Conservation (phyloP, 2,888 invertebrate species). For the Ormyrus nitidulus region DNA sequence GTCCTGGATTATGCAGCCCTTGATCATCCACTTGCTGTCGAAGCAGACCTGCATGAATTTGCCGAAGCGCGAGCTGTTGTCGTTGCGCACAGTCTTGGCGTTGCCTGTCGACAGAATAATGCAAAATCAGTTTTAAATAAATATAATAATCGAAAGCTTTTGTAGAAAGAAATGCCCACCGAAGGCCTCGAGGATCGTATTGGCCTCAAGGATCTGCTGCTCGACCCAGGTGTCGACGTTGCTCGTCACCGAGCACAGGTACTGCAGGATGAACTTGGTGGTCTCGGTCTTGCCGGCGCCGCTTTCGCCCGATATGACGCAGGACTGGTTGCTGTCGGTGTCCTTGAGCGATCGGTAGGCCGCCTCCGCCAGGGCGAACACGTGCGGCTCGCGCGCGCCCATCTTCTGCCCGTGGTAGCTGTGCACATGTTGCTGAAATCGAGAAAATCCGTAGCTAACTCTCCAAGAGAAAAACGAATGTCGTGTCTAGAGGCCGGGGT, state of each 20-base stretch:
- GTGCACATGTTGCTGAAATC: conserved; percentile 85
- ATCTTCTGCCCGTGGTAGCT: conserved; percentile 90
- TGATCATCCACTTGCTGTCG: conserved; percentile 91
- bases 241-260: conserved; percentile 91
- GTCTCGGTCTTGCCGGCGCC: conserved; percentile 96
- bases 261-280: conserved; percentile 93
- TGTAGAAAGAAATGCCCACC: conserved; percentile 78
- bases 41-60: conserved; percentile 97
- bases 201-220: conserved; percentile 95
- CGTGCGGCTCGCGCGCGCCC: conserved; percentile 89
- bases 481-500: conserved; percentile 32
- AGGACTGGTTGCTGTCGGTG: conserved; percentile 82
- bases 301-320: conserved; percentile 94
- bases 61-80: conserved; percentile 95
- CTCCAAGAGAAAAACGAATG: conserved; percentile 42
- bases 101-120: conserved; percentile 80
- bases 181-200: conserved; percentile 94
- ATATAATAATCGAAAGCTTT: not conserved
- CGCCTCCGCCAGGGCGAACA: conserved; percentile 93
- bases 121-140: not conserved
- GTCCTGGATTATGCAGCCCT: conserved; percentile 93
- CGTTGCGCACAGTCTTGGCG: conserved; percentile 94
- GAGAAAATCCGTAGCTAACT: not conserved
- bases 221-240: conserved; percentile 94
- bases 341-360: conserved; percentile 87